phyloP scores from a whole-genome alignment of 2,888 invertebrate genomes.

The Hesperia comma region DNA sequence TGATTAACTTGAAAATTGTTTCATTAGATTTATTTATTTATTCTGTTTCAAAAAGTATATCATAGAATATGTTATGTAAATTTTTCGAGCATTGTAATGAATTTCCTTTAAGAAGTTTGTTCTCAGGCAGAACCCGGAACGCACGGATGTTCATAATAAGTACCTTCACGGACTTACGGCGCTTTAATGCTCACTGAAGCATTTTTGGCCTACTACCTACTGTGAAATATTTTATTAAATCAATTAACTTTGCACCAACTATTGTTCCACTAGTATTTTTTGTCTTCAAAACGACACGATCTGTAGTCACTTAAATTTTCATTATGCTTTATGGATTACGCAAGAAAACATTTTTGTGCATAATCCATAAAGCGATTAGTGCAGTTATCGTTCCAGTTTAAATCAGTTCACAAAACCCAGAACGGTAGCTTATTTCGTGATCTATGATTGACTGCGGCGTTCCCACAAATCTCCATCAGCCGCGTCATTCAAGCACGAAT shows the following conservation, averaged over 20 bases:
- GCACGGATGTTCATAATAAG: conserved; percentile 51
- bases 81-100: conserved; percentile 10
- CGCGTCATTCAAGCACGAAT: conserved; percentile 58
- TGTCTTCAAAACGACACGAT: background rate
- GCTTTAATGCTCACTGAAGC: conserved; percentile 22
- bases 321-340: too few relatives aligned
- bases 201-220: conserved; percentile 5
- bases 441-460: conserved; percentile 61
- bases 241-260: conserved; percentile 4
- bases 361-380: too few relatives aligned
- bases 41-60: too few relatives aligned
- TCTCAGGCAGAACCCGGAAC: conserved; percentile 66
- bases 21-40: too few relatives aligned
- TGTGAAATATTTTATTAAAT: background rate
- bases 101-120: conserved; percentile 44
- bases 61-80: background rate
- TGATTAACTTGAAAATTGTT: background rate
- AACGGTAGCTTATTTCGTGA: conserved; percentile 54
- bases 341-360: too few relatives aligned
- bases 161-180: conserved; percentile 23
- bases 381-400: conserved; percentile 10
- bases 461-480: conserved; percentile 41
- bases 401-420: conserved; percentile 11
- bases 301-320: background rate
- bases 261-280: background rate